Percentiles rank a stretch among this genome's conserved stretches.
Conservation (phyloP, 2,113 vertebrate species). For the Myotis davidii region DNA sequence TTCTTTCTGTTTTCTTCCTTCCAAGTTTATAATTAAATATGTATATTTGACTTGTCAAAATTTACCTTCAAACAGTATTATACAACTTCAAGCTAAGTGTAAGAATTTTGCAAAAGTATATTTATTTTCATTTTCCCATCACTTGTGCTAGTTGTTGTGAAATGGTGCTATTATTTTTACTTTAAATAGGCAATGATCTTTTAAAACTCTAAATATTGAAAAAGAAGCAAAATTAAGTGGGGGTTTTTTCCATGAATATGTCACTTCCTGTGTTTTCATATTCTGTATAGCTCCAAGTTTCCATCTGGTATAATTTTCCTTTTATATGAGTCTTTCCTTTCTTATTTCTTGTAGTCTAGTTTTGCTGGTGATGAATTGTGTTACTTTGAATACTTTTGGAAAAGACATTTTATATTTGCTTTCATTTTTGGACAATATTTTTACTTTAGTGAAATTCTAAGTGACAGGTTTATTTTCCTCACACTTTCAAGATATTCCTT, state of each 20-base stretch:
- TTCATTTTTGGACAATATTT: not conserved
- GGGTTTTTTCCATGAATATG: not conserved
- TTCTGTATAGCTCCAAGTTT: not conserved
- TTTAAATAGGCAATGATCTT: not conserved
- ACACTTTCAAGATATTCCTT: not conserved
- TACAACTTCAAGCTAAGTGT: not conserved
- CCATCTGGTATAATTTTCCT: not conserved
- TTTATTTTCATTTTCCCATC: not conserved
- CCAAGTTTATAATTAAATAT: not conserved
- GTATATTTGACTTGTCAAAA: not conserved
- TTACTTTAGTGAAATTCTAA: not conserved
- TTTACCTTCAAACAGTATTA: not conserved
- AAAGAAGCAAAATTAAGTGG: not conserved
- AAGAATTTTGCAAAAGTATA: not conserved
- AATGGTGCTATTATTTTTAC: not conserved
- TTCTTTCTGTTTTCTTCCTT: not conserved
- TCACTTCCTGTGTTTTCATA: not conserved
- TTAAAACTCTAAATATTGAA: not conserved
- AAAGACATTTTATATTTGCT: not conserved
- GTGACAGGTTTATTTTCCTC: not conserved
- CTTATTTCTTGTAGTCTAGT: not conserved
- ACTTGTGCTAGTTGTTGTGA: not conserved
- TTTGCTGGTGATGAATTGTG: not conserved
- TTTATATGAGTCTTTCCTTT: not conserved
- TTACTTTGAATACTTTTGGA: not conserved